Evolutionary conservation across 2,797 vertebrate genomes (phyloP).

Genomic region (Masticophis lateralis): DNA sequence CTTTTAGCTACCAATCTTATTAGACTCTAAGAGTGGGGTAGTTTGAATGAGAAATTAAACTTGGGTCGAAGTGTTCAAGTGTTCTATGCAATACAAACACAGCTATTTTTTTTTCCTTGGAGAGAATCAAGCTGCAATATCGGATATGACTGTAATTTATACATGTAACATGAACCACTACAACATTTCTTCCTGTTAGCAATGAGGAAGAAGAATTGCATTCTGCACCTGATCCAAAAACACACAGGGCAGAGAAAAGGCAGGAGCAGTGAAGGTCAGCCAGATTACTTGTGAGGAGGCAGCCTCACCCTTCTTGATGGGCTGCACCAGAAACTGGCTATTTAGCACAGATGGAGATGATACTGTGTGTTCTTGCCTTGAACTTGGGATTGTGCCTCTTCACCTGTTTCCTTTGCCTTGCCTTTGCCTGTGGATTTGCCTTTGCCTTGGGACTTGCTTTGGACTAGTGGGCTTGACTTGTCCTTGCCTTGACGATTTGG

Average conservation of each 20-base stretch:
- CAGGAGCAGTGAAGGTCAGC: not conserved
- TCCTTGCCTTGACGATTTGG: not conserved
- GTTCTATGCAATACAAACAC: not conserved
- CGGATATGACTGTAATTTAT: not conserved
- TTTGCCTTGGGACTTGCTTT: not conserved
- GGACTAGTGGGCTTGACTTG: not conserved
- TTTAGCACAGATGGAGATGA: not conserved
- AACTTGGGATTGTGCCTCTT: not conserved
- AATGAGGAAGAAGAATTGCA: not conserved
- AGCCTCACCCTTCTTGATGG: not conserved
- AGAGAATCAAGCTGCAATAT: not conserved
- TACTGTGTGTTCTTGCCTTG: not conserved
- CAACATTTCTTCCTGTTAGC: not conserved
- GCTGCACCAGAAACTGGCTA: not conserved
- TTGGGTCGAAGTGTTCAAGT: not conserved
- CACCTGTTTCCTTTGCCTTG: not conserved
- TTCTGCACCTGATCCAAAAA: not conserved
- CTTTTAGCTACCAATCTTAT: not conserved
- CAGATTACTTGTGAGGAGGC: not conserved
- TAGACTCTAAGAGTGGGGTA: not conserved
- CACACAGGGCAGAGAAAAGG: not conserved
- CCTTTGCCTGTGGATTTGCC: not conserved
- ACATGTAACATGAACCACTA: not conserved
- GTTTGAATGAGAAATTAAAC: not conserved
- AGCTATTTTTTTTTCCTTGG: not conserved